Conservation (phyloP, 2,888 invertebrate species). For the Tetheella fluctuosa region DNA sequence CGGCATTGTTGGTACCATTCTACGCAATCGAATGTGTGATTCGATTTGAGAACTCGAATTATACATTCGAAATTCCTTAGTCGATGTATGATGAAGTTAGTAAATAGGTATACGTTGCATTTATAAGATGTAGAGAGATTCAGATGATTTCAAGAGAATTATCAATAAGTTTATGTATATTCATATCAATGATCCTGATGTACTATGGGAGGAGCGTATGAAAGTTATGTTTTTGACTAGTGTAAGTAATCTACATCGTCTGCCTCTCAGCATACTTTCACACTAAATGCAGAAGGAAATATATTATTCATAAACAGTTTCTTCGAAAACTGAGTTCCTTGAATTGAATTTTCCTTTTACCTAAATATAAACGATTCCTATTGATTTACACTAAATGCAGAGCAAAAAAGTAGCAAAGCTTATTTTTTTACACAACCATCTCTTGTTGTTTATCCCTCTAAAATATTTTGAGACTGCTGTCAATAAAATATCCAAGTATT, state of each 20-base stretch:
- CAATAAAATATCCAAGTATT: neutral
- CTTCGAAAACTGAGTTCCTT: too few species aligned
- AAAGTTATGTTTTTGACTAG: neutral
- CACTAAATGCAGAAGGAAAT: too few species aligned
- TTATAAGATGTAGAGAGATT: neutral
- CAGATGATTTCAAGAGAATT: too few species aligned
- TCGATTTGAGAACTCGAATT: constrained; percentile 9
- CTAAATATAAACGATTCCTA: too few species aligned
- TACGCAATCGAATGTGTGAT: constrained; percentile 9
- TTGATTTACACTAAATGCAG: too few species aligned
- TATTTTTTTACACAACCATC: neutral
- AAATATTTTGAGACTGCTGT: neutral
- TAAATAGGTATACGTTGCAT: neutral
- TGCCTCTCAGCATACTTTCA: too few species aligned
- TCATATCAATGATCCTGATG: neutral
- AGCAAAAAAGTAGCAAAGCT: neutral
- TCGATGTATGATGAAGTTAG: neutral
- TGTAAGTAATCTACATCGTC: too few species aligned
- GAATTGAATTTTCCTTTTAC: too few species aligned
- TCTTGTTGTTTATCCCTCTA: neutral
- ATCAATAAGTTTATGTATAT: too few species aligned
- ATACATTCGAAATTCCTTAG: constrained; percentile 9
- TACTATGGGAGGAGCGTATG: neutral
- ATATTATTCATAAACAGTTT: too few species aligned
- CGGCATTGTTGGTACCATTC: constrained; percentile 20